phyloP scores from a whole-genome alignment of 2,888 invertebrate genomes.

The Orgyia antiqua region DNA sequence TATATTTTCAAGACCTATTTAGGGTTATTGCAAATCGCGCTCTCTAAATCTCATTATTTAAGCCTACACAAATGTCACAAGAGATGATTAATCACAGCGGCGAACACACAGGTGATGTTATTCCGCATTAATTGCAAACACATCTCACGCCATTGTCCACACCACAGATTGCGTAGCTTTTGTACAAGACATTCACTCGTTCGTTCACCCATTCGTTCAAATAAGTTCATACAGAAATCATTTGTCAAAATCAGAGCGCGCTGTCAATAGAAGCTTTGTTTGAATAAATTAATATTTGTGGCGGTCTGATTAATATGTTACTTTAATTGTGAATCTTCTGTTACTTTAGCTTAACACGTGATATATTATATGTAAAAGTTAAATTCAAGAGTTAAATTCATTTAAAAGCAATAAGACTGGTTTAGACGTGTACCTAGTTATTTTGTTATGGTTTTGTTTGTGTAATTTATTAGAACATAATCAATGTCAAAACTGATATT shows the following conservation, averaged over 20 bases:
- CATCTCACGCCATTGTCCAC: conserved; percentile 28
- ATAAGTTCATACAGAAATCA: conserved; percentile 11
- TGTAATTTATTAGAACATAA: no score
- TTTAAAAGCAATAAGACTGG: no score
- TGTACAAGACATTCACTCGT: conserved; percentile 21
- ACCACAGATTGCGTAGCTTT: conserved; percentile 34
- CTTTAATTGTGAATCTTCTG: conserved; percentile 5
- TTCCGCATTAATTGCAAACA: conserved; percentile 27
- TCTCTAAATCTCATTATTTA: conserved; percentile 5
- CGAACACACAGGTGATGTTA: conserved; percentile 27
- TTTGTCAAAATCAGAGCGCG: conserved; percentile 32
- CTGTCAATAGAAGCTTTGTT: conserved; percentile 10
- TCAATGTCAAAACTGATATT: no score
- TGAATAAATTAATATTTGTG: conserved; percentile 8
- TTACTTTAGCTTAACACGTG: no score
- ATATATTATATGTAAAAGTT: no score
- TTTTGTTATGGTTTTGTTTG: no score
- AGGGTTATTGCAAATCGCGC: neutral
- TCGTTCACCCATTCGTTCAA: conserved; percentile 20
- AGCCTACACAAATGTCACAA: conserved; percentile 18
- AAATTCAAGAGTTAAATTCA: no score
- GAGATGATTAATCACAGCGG: conserved; percentile 25
- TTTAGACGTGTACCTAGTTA: no score
- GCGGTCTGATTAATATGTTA: conserved; percentile 7
- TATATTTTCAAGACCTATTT: no score